Percentiles rank a stretch among this genome's conserved stretches.
phyloP scores from a whole-genome alignment of 2,888 invertebrate genomes.

The Leucozona laternaria region DNA sequence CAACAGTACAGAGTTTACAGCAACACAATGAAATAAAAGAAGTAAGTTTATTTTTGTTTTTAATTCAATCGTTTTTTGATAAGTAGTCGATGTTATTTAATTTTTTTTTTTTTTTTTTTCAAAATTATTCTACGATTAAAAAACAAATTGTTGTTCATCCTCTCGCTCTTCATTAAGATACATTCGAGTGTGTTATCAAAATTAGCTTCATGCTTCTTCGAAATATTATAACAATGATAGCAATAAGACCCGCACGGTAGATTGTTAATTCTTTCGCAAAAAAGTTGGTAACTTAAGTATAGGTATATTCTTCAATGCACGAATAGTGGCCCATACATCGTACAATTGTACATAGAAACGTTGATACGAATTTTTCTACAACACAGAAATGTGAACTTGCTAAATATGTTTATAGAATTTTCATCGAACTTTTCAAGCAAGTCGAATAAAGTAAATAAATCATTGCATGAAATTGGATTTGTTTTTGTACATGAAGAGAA shows the following conservation, averaged over 20 bases:
- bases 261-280: not conserved
- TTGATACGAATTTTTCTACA: too few relatives aligned
- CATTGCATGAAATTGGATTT: too few relatives aligned
- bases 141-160: conserved; percentile 61
- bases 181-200: not conserved
- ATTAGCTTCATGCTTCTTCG: not conserved
- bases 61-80: not conserved
- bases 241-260: not conserved
- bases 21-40: conserved; percentile 84
- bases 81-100: conserved; percentile 10
- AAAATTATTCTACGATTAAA: conserved; percentile 17
- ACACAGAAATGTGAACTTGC: too few relatives aligned
- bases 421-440: too few relatives aligned
- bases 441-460: too few relatives aligned
- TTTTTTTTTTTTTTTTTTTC: conserved; percentile 49
- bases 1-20: conserved; percentile 84
- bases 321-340: too few relatives aligned
- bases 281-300: not conserved
- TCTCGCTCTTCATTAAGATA: conserved; percentile 12
- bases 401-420: too few relatives aligned
- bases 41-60: conserved; percentile 78
- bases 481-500: too few relatives aligned
- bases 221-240: not conserved
- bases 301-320: not conserved
- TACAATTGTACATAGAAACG: too few relatives aligned